These are phyloP conservation scores for Odobenus rosmarus DNA, from an alignment of 2,113 vertebrate species.

Conservation along the genomic window DNA sequence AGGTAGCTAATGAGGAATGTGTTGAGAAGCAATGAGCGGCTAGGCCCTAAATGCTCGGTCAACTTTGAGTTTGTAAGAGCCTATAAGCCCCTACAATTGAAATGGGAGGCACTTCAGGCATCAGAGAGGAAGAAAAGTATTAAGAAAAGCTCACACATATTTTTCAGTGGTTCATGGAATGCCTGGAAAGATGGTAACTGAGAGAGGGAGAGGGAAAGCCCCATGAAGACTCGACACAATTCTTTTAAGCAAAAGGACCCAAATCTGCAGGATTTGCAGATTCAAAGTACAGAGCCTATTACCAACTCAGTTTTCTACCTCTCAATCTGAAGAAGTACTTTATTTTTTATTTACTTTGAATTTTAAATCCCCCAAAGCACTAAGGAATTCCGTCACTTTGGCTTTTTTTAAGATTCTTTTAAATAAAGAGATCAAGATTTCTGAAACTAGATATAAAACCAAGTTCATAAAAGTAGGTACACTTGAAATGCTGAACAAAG, in stretches of 20 bases:
- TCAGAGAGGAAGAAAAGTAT: neutral
- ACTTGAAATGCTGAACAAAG: slow-evolving; percentile 11
- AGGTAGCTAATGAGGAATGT: neutral
- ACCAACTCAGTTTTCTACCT: neutral
- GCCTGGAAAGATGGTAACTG: neutral
- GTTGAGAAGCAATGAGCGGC: neutral
- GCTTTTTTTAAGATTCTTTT: neutral
- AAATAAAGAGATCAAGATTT: slow-evolving; percentile 29
- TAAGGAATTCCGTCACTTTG: neutral
- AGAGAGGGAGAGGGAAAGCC: neutral
- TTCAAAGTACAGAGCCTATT: neutral
- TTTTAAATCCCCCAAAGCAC: slow-evolving; percentile 13
- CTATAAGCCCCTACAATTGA: neutral
- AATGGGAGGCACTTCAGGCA: neutral
- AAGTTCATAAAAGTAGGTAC: slow-evolving; percentile 24
- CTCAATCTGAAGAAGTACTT: neutral
- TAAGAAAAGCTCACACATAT: neutral
- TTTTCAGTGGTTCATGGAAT: neutral
- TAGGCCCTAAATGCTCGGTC: neutral
- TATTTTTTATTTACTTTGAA: slow-evolving; percentile 14
- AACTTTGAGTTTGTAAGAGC: neutral
- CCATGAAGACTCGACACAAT: neutral
- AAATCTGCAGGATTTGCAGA: neutral
- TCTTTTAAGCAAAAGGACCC: slow-evolving; percentile 16
- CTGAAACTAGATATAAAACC: slow-evolving; percentile 21